A percentile compares a stretch with the other conserved stretches of the same genome.
Evolutionary conservation across 2,113 vertebrate genomes (phyloP).

Genomic region (Tonatia bakeri): DNA sequence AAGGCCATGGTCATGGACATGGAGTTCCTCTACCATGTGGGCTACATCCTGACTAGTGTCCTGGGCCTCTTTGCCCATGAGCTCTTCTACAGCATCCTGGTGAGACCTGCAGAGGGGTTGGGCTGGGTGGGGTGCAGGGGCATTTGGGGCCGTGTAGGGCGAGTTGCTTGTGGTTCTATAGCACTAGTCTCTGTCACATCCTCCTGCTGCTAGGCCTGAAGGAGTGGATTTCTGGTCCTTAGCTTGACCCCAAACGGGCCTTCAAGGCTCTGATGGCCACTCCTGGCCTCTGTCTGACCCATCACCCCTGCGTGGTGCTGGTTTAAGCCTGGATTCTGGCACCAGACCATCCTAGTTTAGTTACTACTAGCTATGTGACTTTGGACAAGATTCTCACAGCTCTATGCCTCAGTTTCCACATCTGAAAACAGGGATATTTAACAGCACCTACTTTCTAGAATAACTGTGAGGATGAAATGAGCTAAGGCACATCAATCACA

Average conservation of each 20-base stretch:
- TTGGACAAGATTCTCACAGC: not conserved
- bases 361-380: not conserved
- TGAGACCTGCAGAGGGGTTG: conserved; percentile 51
- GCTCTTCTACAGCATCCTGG: conserved; percentile 98
- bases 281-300: not conserved
- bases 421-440: not conserved
- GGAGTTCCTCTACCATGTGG: conserved; percentile 96
- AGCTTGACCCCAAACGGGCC: not conserved
- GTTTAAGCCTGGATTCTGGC: not conserved
- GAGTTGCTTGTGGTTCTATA: accelerated
- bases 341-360: not conserved
- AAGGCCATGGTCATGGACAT: conserved; percentile 98
- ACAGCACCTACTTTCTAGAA: not conserved
- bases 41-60: conserved; percentile 93
- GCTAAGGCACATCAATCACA: accelerated
- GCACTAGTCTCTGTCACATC: no score
- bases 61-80: conserved; percentile 95
- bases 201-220: not conserved
- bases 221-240: not conserved
- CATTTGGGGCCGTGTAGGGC: accelerated
- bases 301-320: accelerated
- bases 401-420: not conserved
- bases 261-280: not conserved
- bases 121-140: not conserved
- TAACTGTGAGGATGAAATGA: not conserved